Conservation (phyloP, 1,140 invertebrate species). For the Rhizoglyphus robini region DNA sequence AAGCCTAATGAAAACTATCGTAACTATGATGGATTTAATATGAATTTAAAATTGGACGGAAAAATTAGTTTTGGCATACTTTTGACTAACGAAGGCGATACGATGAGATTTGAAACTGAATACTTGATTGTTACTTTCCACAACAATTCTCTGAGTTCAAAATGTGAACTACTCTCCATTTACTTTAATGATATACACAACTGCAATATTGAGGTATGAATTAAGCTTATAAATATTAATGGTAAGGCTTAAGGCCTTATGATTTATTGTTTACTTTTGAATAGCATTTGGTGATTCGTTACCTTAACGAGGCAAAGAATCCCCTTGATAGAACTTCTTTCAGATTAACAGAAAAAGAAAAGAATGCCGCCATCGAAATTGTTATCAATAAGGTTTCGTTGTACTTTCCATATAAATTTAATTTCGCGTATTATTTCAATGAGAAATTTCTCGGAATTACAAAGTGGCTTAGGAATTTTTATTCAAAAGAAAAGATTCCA, state of each 20-base stretch:
- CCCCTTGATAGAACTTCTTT: constrained; percentile 5
- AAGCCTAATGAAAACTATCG: neutral
- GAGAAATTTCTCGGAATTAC: constrained; percentile 64
- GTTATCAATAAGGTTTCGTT: constrained; percentile 54
- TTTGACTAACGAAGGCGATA: constrained; percentile 14
- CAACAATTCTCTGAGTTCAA: neutral
- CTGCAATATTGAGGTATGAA: neutral
- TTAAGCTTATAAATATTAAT: neutral
- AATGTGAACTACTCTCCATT: constrained; percentile 17
- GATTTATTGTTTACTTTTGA: too few relatives aligned
- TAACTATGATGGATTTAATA: neutral
- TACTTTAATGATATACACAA: constrained; percentile 10
- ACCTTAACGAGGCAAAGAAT: neutral
- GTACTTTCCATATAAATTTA: constrained; percentile 78
- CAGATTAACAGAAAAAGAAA: constrained; percentile 26
- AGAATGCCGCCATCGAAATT: constrained; percentile 31
- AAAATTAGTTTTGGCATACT: constrained; percentile 22
- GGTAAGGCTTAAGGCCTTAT: neutral
- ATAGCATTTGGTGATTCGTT: neutral
- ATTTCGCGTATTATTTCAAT: constrained; percentile 81
- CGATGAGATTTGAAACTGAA: constrained; percentile 18
- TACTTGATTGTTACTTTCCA: constrained; percentile 1
- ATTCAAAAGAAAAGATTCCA: constrained; percentile 48
- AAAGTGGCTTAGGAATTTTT: constrained; percentile 76
- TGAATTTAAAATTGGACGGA: constrained; percentile 22